A percentile compares a stretch with the other conserved stretches of the same genome.
Evolutionary conservation across 2,797 vertebrate genomes (phyloP).

Genomic region (Sebastes variabilis): DNA sequence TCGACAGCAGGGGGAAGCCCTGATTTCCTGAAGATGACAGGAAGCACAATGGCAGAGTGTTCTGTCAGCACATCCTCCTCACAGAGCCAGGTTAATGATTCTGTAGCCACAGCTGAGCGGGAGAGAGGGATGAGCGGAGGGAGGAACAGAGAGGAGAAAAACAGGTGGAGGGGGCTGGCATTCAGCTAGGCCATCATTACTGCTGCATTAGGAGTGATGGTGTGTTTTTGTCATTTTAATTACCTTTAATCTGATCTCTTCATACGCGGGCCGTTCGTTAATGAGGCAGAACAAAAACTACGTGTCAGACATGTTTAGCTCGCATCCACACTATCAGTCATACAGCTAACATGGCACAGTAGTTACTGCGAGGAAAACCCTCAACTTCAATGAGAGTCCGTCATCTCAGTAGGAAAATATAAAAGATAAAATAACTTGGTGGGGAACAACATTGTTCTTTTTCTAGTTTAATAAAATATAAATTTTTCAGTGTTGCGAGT

Average conservation of each 20-base stretch:
- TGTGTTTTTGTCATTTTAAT: constrained; percentile 81
- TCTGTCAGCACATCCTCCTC: constrained; percentile 78
- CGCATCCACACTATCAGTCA: constrained; percentile 55
- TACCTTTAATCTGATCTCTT: constrained; percentile 78
- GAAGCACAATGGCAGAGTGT: constrained; percentile 80
- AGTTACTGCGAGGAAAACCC: neutral
- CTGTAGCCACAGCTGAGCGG: constrained; percentile 71
- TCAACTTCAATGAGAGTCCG: neutral
- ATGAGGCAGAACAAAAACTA: constrained; percentile 76
- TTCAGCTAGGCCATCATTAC: constrained; percentile 79
- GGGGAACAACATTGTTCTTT: neutral
- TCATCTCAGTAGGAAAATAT: neutral
- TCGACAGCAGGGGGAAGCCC: constrained; percentile 84
- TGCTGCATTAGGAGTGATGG: constrained; percentile 74
- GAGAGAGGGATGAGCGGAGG: constrained; percentile 58
- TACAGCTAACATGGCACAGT: constrained; percentile 31
- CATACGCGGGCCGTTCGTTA: constrained; percentile 64
- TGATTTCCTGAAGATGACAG: constrained; percentile 87
- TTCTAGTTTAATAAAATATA: neutral
- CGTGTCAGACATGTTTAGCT: constrained; percentile 69
- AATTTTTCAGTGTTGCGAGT: neutral
- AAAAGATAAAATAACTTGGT: neutral
- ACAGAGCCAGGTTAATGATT: constrained; percentile 87
- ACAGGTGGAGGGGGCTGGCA: constrained; percentile 64
- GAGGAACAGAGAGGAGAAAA: constrained; percentile 40